Base-by-base conservation (phyloP, 2,113 vertebrate species). In the Sisor rabdophorus region DNA sequence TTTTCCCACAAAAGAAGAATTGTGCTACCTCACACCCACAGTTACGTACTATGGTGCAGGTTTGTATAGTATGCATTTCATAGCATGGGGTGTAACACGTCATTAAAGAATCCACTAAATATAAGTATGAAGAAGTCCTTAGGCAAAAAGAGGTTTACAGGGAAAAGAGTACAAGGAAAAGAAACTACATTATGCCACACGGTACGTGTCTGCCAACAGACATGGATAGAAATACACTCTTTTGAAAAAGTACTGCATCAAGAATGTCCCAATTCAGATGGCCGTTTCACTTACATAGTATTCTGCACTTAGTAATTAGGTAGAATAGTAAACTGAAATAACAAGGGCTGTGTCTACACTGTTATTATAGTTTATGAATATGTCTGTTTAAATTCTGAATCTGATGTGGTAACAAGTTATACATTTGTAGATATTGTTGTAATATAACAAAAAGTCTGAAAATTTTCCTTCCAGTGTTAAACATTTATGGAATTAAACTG, bases 1-100 rank as follows among this genome's bases (percentile, higher is more conserved):
- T 47, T 56, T 30, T 9, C 63, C 52, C 19, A 15, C 4, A 22
- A 75, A 55, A 44, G 2, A 26, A 22, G 8, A 67, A 17, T n/a
- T 48, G 13, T 28, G 60, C n/a, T 22, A 52, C 28, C 32, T 15
- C 30, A 75, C 16, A 36, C 55, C 47, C 44, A 61, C 24, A 53
- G 36, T 67, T 68, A 68, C 11, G 16, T 55, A 17, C 28, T 17
- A 64, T 67, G 28, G n/a, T 40, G 11, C 26, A 26, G 17, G 15
- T n/a, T 69, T 69, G 58, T 70, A 44, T 9, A 44, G 40, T 44
- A 13, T 69, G 50, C 64, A 17, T 69, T 60, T 32, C 24, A 70
- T 30, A n/a, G 24, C 47, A 8, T 19, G 11, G 40, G n/a, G 75
- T 40, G 17, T 59, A 50, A 17, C 65, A 69, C n/a, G 58, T 77